Evolutionary conservation across 2,113 vertebrate species (phyloP).

Genomic region (Pan troglodytes): NHGRI_mPanTro3-v2.1_pri NC_072398.2:226770001-226770500

Average conservation of each 20-base stretch:
- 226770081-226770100: too few species aligned
- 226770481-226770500: not conserved
- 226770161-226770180: fast-evolving
- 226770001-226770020: not conserved
- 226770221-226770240: too few species aligned
- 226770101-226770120: too few species aligned
- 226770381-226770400: too few species aligned
- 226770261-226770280: fast-evolving
- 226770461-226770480: not conserved
- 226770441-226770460: fast-evolving
- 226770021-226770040: not conserved
- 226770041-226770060: fast-evolving
- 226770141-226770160: not conserved
- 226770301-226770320: not conserved
- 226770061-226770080: not conserved
- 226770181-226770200: fast-evolving
- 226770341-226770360: too few species aligned
- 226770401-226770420: not conserved
- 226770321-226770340: not conserved
- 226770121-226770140: fast-evolving
- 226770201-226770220: not conserved
- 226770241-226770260: not conserved
- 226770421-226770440: not conserved
- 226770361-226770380: not conserved
- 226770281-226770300: fast-evolving